Base-by-base conservation (phyloP, 2,888 invertebrate genomes). In the Cordilura impudica region DNA sequence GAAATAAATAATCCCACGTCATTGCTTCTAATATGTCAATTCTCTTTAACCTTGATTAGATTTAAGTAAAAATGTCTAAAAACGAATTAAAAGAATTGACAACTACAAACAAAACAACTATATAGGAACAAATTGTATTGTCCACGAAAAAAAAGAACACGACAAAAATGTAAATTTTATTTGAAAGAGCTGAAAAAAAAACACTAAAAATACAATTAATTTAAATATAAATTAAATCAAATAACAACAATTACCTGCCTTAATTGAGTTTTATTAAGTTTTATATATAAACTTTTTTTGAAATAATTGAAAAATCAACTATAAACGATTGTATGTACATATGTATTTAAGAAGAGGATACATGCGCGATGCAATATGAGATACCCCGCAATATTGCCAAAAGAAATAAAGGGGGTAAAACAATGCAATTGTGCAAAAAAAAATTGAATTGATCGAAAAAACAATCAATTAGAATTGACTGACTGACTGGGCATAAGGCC, bases 401-500 rank as follows among this genome's bases (percentile, higher is more conserved):
- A 31, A 56, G 35, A 18, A n/a, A n/a, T n/a, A 58, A 12, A 6
- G 14, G n/a, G 6, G 56, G 19, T 5, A 58, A 12, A 73, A 49
- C n/a, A 56, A 54, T 45, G 43, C 58, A 76, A 63, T 49, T 39
- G n/a, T 39, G n/a, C 49, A n/a, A 58, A 21, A 56, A 39, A 73
- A 23, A 60, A 69, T 49, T 23, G 8, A 47, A 14, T 35, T 26
- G 39, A 14, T n/a, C n/a, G n/a, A 61, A 39, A 56, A 71, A 61
- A 35, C 51, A 45, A 58, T 65, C 47, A 39, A 61, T 70, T 58
- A 29, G 60, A 71, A 66, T 70, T 79, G 78, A 56, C 74, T 79
- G 78, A 56, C 74, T 79, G 49, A 79, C 14, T 79, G 79, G 79
- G 79, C 70, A 79, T 49, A 39, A 56, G 18, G 75, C 79, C 79